Percentiles rank a stretch among this genome's conserved stretches.
Conservation (phyloP, 2,797 vertebrate species). For the Anabas testudineus region DNA sequence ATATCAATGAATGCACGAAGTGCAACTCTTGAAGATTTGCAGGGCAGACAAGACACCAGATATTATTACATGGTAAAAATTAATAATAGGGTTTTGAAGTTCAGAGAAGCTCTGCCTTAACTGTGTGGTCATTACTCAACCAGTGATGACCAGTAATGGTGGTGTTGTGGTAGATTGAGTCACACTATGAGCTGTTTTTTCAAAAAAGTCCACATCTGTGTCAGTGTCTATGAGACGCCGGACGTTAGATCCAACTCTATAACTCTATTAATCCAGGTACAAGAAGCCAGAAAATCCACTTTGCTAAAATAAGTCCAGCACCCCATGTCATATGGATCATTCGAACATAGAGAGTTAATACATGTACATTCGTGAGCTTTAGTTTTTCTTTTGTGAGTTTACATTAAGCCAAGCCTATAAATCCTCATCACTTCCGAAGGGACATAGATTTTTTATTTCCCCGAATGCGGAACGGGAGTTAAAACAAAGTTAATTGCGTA, state of each 20-base stretch:
- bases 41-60: not conserved
- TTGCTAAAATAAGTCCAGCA: too few relatives aligned
- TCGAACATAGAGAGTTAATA: not conserved
- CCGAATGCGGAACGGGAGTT: not conserved
- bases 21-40: not conserved
- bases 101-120: not conserved
- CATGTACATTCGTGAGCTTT: not conserved
- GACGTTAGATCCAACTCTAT: too few relatives aligned
- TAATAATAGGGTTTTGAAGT: not conserved
- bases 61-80: conserved; percentile 3
- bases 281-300: too few relatives aligned
- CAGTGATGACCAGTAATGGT: too few relatives aligned
- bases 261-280: too few relatives aligned
- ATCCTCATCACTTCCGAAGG: not conserved
- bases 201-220: not conserved
- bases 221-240: not conserved
- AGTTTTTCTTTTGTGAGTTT: not conserved
- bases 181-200: not conserved
- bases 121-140: not conserved
- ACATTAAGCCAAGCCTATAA: not conserved
- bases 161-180: not conserved
- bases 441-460: not conserved
- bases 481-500: not conserved
- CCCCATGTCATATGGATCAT: too few relatives aligned
- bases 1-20: not conserved